Evolutionary conservation across 2,888 invertebrate species (phyloP), one percentile per base, ranked within the genome.

Genomic region (Cosmia pyralina): DNA sequence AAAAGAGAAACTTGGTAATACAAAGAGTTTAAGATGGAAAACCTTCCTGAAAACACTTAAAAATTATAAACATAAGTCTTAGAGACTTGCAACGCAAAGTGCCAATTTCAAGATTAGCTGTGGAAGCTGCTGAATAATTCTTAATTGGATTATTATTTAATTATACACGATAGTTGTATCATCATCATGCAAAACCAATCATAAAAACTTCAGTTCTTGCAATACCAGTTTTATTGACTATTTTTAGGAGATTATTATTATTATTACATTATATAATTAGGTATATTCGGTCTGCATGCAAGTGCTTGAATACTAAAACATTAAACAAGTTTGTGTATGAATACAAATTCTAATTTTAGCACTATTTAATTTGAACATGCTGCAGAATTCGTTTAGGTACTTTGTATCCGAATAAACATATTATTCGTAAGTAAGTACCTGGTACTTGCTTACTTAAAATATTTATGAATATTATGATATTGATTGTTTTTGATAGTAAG

Each of bases 331-430:
- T 59, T n/a, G n/a, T n/a, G 3, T 28, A 19, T 50, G 13, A 22
- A 46, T 58, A n/a, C 6, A 69, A 59, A 69, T 58, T 17, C 15
- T 46, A 68, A 44, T 50, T 59, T 59, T 22, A 22, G n/a, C 28
- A 50, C 19, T 50, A 5, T 41, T 41, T n/a, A 13, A 22, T 48
- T 48, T 7, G 10, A 17, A 46, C 4, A 38, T 8, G 28, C 34
- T 69, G 15, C 22, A 10, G n/a, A 52, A 28, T 11, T 6, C 17
- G 55, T 67, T 22, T 46, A 19, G 4, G n/a, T 59, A 50, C 13
- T 34, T 38, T n/a, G 1, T 17, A 13, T 22, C 19, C 34, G 17
- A 52, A 38, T 64, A 64, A n/a, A 55, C 3, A 8, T 28, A 28
- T 15, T 28, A 28, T 15, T 55, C 28, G 55, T 55, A 55, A 53